Evolutionary conservation across 64 coral and sea anemone genomes (phyloP).

Genomic region (Stylophora pistillata): DNA sequence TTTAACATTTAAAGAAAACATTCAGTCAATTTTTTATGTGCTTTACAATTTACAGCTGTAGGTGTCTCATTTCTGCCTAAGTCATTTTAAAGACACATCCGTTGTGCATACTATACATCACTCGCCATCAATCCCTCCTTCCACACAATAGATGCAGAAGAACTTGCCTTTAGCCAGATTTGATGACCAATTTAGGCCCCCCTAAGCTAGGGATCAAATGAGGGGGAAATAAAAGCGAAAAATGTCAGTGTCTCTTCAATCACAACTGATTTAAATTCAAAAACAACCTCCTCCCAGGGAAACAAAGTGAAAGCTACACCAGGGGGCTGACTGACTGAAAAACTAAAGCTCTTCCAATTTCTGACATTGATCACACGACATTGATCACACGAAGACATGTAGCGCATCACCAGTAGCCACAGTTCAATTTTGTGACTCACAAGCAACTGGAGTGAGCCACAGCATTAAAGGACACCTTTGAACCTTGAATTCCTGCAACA

Average conservation of each 20-base stretch:
- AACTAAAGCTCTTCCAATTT: too few relatives aligned
- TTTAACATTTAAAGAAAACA: not conserved
- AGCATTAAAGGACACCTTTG: too few relatives aligned
- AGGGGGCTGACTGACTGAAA: too few relatives aligned
- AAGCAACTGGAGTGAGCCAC: too few relatives aligned
- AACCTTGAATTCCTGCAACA: too few relatives aligned
- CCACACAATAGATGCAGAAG: constrained; percentile 26
- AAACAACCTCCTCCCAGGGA: not conserved
- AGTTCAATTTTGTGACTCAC: too few relatives aligned
- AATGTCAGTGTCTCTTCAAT: constrained; percentile 32
- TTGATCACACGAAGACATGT: too few relatives aligned
- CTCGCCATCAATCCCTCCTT: constrained; percentile 39
- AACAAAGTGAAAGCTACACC: not conserved
- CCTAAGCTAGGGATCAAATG: constrained; percentile 99
- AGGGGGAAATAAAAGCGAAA: constrained; percentile 79
- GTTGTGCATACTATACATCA: constrained; percentile 51
- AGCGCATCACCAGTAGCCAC: too few relatives aligned
- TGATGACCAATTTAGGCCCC: constrained; percentile 96
- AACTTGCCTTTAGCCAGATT: constrained; percentile 99
- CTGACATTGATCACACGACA: too few relatives aligned
- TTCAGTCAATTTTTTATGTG: not conserved
- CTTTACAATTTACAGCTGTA: not conserved
- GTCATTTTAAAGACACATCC: not conserved
- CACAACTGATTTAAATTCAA: not conserved
- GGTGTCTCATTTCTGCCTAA: constrained; percentile 1